phyloP scores from a whole-genome alignment of 2,113 vertebrate genomes.

The Tragelaphus imberbis region DNA sequence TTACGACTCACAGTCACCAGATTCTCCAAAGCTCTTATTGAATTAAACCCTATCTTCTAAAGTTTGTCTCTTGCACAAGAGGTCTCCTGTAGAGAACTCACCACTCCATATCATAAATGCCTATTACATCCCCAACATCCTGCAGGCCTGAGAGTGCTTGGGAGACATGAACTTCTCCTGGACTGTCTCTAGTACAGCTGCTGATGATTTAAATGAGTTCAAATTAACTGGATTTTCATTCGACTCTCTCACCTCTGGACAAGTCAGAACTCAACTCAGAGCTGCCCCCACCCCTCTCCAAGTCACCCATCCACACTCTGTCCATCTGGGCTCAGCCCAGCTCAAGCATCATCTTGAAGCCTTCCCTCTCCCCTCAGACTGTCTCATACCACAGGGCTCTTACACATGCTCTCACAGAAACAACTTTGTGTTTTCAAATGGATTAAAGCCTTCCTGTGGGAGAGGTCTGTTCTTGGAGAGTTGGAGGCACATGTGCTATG shows the following conservation, averaged over 20 bases:
- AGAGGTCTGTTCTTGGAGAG: background rate
- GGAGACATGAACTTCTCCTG: background rate
- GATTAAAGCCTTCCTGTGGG: background rate
- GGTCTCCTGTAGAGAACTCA: background rate
- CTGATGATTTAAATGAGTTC: background rate
- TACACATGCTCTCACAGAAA: background rate
- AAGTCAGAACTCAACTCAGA: background rate
- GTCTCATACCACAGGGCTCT: background rate
- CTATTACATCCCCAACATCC: background rate
- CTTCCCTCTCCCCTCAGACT: background rate
- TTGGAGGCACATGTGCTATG: background rate
- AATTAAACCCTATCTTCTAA: background rate
- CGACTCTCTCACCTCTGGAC: background rate
- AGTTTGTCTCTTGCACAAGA: background rate
- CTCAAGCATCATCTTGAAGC: background rate
- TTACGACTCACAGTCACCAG: fast-evolving
- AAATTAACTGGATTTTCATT: background rate
- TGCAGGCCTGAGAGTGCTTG: background rate
- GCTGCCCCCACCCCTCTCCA: background rate
- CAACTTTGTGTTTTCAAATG: background rate
- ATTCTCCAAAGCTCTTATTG: background rate
- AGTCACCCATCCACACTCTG: background rate
- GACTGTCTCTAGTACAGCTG: background rate
- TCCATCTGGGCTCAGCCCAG: background rate
- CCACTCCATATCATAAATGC: fast-evolving